Evolutionary conservation across 2,888 invertebrate species (phyloP).

Genomic region (Sinopyrophorus schimmeli): DNA sequence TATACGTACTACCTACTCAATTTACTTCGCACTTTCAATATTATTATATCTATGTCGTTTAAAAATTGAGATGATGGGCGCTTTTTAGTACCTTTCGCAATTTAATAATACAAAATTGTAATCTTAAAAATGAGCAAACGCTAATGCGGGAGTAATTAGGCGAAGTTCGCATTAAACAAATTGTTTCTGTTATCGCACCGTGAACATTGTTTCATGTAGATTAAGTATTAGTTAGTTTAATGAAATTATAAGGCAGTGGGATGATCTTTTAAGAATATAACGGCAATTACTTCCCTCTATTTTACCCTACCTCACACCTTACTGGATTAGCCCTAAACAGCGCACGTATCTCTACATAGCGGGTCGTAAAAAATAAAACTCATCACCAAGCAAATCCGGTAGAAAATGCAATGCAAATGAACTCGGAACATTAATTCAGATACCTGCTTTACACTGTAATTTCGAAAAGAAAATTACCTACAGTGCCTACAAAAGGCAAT

Average conservation of each 20-base stretch:
- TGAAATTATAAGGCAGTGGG: slow-evolving; percentile 42
- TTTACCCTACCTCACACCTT: slow-evolving; percentile 28
- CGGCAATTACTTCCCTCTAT: slow-evolving; percentile 32
- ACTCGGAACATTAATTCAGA: slow-evolving; percentile 43
- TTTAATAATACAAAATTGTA: slow-evolving; percentile 21
- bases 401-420: slow-evolving; percentile 46
- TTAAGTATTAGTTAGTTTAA: slow-evolving; percentile 43
- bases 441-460: slow-evolving; percentile 31
- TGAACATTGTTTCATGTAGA: slow-evolving; percentile 37
- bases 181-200: slow-evolving; percentile 30
- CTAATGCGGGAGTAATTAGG: slow-evolving; percentile 24
- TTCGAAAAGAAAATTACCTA: slow-evolving; percentile 25
- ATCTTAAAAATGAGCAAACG: slow-evolving; percentile 24
- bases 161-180: slow-evolving; percentile 30
- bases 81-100: slow-evolving; percentile 3
- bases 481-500: too few species aligned
- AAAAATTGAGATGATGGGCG: too few species aligned
- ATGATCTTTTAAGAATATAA: slow-evolving; percentile 35
- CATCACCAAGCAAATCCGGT: slow-evolving; percentile 45
- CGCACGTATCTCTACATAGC: slow-evolving; percentile 33
- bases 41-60: too few species aligned
- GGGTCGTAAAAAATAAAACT: slow-evolving; percentile 47
- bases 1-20: too few species aligned
- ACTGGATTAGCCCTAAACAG: slow-evolving; percentile 21
- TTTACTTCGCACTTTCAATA: too few species aligned